Evolutionary conservation across 2,888 invertebrate genomes (phyloP), one percentile per base, ranked within the genome.

Genomic region (Apomyelois bistriatella): DNA sequence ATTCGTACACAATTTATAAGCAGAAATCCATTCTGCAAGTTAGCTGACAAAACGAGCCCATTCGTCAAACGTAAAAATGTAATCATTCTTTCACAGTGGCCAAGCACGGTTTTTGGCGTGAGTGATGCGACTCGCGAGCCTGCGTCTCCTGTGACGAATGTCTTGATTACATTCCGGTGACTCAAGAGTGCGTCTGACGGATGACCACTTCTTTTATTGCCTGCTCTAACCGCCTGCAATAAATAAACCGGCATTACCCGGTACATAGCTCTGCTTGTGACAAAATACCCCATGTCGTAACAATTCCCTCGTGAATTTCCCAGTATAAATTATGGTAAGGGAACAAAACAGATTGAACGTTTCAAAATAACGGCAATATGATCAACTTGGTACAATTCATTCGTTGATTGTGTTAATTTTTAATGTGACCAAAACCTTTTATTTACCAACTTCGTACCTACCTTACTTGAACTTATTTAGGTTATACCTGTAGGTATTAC

Each of bases 121-220:
- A 78, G 68, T 64, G 74, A 76, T 77, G 68, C 65, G 61, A 52
- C 56, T 56, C 59, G 65, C 56, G 67, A 65, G 66, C 67, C 61
- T 10, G 32, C 1, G 13, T 13, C 7, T 40, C 40, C 15, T 63
- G 70, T 80, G 82, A 82, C 78, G 74, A 77, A 84, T 84, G 76
- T 74, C 80, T 82, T 85, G 82, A 82, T 83, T 82, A 81, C 81
- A 81, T 82, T 82, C 77, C 73, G 70, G 69, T 66, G 78, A 78
- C 81, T 75, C 66, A 65, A 72, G 72, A 72, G 72, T 76, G 64
- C 72, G 71, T 61, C 72, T 81, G 80, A 82, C 76, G 66, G 74
- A 83, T 82, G 80, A 75, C 79, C 80, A 76, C 76, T 76, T 71
- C 72, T 76, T 76, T 76, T 77, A 79, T 79, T 78, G 72, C 76